These are phyloP conservation scores for Barbus barbus DNA, from an alignment of 2,113 vertebrate species.

Conservation along the genomic window DNA sequence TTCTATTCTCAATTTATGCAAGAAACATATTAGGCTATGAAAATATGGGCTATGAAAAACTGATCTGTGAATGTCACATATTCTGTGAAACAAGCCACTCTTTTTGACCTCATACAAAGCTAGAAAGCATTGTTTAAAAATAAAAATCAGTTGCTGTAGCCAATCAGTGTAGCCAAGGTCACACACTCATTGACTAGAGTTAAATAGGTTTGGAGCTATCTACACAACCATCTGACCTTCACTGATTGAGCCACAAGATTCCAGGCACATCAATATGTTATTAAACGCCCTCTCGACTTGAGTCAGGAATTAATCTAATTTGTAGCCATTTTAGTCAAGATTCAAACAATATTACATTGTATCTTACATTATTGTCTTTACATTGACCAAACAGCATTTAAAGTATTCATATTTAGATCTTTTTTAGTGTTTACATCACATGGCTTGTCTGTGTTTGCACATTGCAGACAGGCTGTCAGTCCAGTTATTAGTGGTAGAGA, in stretches of 20 bases:
- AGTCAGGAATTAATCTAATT: neutral
- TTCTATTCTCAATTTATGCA: neutral
- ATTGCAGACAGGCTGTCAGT: too few species aligned
- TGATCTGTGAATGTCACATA: neutral
- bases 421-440: neutral
- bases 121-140: neutral
- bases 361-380: neutral
- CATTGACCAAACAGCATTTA: neutral
- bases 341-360: too few species aligned
- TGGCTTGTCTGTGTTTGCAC: neutral
- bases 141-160: neutral
- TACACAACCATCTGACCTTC: slow-evolving; percentile 20
- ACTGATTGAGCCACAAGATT: neutral
- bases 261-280: neutral
- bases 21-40: neutral
- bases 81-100: neutral
- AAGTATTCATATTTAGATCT: neutral
- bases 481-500: too few species aligned
- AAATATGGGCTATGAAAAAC: neutral
- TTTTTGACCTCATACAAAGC: neutral
- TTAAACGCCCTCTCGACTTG: neutral
- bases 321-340: neutral
- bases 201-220: neutral
- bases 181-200: neutral
- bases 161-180: neutral